A percentile compares a stretch with the other conserved stretches of the same genome.
These are phyloP conservation scores for Upupa epops DNA, from an alignment of 2,113 vertebrate genomes.

Conservation along the genomic window DNA sequence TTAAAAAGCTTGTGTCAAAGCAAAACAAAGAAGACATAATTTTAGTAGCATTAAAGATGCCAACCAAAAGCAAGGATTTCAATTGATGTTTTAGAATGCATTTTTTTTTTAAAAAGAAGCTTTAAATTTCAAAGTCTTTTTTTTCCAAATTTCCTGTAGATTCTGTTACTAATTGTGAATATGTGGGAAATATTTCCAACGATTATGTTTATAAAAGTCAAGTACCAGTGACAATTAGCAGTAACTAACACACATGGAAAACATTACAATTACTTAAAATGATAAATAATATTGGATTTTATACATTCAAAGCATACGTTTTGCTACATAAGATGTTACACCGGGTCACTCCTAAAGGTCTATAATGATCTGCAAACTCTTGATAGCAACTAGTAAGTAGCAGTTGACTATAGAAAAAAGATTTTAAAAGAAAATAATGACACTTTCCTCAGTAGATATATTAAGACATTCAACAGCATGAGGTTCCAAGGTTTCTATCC, in stretches of 20 bases:
- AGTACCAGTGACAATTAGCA: constrained; percentile 37
- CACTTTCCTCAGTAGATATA: neutral
- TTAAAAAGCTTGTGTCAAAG: neutral
- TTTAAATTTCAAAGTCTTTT: constrained; percentile 68
- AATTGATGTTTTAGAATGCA: neutral
- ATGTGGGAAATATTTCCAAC: constrained; percentile 62
- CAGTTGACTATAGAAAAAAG: neutral
- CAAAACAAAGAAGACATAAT: neutral
- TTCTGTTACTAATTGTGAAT: constrained; percentile 68
- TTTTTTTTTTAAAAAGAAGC: constrained; percentile 1
- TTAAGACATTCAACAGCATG: neutral
- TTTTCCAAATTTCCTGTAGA: constrained; percentile 12
- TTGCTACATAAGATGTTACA: neutral
- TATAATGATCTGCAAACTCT: fast-evolving
- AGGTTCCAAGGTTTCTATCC: neutral
- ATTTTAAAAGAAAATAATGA: neutral
- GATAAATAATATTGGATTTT: constrained; percentile 19
- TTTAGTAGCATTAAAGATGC: neutral
- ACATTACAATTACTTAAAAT: constrained; percentile 32
- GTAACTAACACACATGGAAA: constrained; percentile 36
- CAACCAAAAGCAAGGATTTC: neutral
- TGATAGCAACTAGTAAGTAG: neutral
- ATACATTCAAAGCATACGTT: neutral
- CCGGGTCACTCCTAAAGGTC: neutral
- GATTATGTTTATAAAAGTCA: constrained; percentile 52